phyloP scores from a whole-genome alignment of 2,797 vertebrate genomes.

The Peromyscus attwateri region DNA sequence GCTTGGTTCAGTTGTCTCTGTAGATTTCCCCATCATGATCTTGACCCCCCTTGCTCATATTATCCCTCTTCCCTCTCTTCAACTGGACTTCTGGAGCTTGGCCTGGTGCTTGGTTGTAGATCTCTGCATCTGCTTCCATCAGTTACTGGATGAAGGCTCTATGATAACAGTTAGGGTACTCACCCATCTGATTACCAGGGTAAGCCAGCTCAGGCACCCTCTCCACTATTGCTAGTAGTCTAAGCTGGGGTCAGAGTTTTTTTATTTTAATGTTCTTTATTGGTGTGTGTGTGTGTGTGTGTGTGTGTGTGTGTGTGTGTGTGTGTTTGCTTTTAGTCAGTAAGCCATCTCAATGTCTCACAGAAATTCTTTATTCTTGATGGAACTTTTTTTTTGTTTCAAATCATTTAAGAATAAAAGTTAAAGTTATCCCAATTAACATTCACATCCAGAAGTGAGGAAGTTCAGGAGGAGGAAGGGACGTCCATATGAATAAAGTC shows the following conservation, averaged over 20 bases:
- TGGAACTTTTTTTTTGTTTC: slow-evolving; percentile 16
- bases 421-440: neutral
- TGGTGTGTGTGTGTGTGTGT: neutral
- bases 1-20: no score
- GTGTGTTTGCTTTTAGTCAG: neutral
- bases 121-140: no score
- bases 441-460: neutral
- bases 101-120: no score
- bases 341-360: neutral
- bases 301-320: neutral
- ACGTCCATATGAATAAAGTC: neutral
- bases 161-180: no score
- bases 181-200: no score
- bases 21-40: no score
- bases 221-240: no score
- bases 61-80: no score
- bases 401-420: slow-evolving; percentile 53
- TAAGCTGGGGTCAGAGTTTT: neutral
- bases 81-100: no score
- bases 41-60: no score
- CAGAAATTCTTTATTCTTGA: neutral
- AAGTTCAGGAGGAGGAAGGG: neutral
- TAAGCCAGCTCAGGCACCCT: no score
- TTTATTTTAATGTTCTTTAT: neutral
- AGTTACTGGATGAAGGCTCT: no score